Conservation (phyloP, 2,888 invertebrate species). For the Globia sparganii region DNA sequence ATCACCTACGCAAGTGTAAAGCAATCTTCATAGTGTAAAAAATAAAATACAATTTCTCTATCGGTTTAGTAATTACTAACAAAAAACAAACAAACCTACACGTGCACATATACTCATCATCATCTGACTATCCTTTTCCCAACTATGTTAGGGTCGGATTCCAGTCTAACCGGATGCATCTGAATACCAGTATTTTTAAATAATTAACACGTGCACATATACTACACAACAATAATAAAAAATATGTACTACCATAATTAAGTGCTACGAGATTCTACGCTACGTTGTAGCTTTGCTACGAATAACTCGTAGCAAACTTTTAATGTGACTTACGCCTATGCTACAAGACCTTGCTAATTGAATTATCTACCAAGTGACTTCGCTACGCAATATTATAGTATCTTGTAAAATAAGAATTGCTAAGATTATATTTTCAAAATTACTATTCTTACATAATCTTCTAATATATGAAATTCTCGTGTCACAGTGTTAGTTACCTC, state of each 20-base stretch:
- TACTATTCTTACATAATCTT: neutral
- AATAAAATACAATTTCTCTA: neutral
- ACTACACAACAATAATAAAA: neutral
- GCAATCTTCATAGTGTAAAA: neutral
- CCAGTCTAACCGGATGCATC: too few species aligned
- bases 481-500: too few species aligned
- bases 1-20: neutral
- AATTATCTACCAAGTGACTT: neutral
- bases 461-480: too few species aligned
- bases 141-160: too few species aligned
- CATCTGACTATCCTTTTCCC: too few species aligned
- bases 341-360: neutral
- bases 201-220: neutral
- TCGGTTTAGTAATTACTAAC: neutral
- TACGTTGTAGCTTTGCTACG: constrained; percentile 51
- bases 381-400: neutral
- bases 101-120: neutral
- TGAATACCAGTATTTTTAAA: too few species aligned
- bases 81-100: neutral
- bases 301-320: constrained; percentile 30
- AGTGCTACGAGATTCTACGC: constrained; percentile 47
- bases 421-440: neutral
- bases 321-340: neutral
- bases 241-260: neutral
- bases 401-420: too few species aligned